Evolutionary conservation across 92 coral and sea anemone genomes (phyloP), one percentile per base, ranked within the genome.

Genomic region (Porites rus): DNA sequence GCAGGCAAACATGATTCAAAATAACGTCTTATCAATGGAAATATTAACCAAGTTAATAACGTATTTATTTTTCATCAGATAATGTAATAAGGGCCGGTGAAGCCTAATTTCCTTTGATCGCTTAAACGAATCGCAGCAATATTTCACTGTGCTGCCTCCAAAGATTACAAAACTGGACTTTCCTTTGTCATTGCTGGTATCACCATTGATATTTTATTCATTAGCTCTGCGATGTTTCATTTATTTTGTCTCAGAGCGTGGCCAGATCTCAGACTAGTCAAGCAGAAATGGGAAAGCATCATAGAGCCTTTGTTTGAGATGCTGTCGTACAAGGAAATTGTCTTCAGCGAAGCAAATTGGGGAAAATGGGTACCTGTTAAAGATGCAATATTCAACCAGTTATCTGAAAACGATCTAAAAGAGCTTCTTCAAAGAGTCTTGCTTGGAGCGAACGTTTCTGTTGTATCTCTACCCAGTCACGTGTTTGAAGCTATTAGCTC

Each of bases 321-420:
- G 60, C 76, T 93, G 14, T 68, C 88, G n/a, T 9, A 65, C 7
- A 73, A 51, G 8, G 54, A 86, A 16, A 72, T 90, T 17, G 78
- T 94, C 38, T 60, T 80, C 75, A 94, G 88, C 2, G 62, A 53
- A 20, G 95, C 84, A 1, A 53, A 84, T 72, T 83, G 92, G 7
- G 98, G 95, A 7, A 78, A 83, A 56, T 94, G 98, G 98, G 83
- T 93, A 21, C 67, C 51, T 16, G 83, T 84, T 65, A 67, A 89
- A 31, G 89, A 94, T 1, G 90, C 81, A 2, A 58, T 68, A 18
- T 76, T 91, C 61, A 84, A 92, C 22, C 25, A 18, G 13, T 22
- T 79, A 1, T 6, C 51, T 25, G 63, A 54, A 16, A 68, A 20
- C 51, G 88, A 69, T 12, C 64, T 67, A 1, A 43, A 69, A n/a